phyloP scores from a whole-genome alignment of 2,797 vertebrate species.

The Silurus aristotelis region DNA sequence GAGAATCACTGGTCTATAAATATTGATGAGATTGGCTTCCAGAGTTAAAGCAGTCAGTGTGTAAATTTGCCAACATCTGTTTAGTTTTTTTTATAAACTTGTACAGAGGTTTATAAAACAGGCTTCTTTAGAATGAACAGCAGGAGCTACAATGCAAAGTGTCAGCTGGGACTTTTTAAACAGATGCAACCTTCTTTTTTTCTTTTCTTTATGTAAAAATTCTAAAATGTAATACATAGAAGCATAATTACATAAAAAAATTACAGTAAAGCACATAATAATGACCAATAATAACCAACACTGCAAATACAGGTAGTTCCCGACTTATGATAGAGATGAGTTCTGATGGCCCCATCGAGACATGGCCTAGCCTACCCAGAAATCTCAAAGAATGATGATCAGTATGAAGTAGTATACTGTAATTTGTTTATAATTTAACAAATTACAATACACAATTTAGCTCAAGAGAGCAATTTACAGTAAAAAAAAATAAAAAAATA shows the following conservation, averaged over 20 bases:
- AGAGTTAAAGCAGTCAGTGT: background rate
- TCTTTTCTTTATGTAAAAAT: background rate
- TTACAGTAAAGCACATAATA: background rate
- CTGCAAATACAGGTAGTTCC: background rate
- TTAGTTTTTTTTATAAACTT: background rate
- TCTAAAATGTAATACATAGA: background rate
- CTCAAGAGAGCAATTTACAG: too few species aligned
- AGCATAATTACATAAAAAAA: background rate
- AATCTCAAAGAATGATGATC: too few species aligned
- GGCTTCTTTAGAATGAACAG: background rate
- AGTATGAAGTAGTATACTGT: too few species aligned
- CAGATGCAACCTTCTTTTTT: background rate
- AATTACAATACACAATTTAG: too few species aligned
- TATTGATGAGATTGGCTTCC: background rate
- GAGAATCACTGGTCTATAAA: background rate
- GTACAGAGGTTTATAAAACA: background rate
- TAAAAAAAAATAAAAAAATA: too few species aligned
- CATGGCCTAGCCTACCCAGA: too few species aligned
- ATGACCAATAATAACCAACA: background rate
- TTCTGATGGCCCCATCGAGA: too few species aligned
- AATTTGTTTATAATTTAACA: too few species aligned
- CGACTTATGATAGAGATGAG: too few species aligned
- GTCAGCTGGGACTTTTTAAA: background rate
- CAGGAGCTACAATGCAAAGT: background rate
- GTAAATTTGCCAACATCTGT: background rate